These are phyloP conservation scores for Coregonus ussuriensis DNA, from an alignment of 2,797 vertebrate genomes.

Conservation along the genomic window DNA sequence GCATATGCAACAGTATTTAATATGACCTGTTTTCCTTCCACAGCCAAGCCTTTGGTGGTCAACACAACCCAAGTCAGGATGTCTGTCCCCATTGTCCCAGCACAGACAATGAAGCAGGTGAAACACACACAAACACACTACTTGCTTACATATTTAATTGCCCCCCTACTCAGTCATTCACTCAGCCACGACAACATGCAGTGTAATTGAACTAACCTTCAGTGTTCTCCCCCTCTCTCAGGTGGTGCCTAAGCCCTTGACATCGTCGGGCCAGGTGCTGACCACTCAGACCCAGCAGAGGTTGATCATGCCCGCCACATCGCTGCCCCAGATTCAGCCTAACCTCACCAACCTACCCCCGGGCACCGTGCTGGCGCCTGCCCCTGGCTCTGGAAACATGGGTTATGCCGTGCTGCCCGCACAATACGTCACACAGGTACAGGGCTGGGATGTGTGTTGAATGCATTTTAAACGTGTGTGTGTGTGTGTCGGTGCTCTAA, in stretches of 20 bases:
- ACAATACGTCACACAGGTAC: constrained; percentile 96
- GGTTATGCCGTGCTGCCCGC: constrained; percentile 95
- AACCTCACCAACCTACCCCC: constrained; percentile 95
- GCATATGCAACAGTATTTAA: neutral
- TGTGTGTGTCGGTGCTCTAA: neutral
- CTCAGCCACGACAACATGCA: neutral
- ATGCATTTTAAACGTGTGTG: too few species aligned
- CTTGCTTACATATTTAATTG: too few species aligned
- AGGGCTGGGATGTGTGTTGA: constrained; percentile 13
- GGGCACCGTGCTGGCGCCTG: constrained; percentile 90
- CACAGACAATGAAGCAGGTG: constrained; percentile 94
- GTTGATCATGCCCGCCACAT: constrained; percentile 97
- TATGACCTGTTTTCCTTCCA: constrained; percentile 5
- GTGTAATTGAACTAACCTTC: neutral
- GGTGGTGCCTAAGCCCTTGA: constrained; percentile 91
- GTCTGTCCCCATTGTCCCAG: constrained; percentile 92
- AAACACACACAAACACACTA: neutral
- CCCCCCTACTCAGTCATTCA: neutral
- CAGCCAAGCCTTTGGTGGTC: constrained; percentile 93
- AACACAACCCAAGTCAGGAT: constrained; percentile 88
- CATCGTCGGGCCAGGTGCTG: constrained; percentile 84
- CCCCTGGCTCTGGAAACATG: constrained; percentile 87
- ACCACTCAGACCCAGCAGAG: constrained; percentile 91
- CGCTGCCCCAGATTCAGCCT: constrained; percentile 94
- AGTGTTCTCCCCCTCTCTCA: constrained; percentile 54